Evolutionary conservation across 2,797 vertebrate species (phyloP).

Genomic region (Gila robusta): DNA sequence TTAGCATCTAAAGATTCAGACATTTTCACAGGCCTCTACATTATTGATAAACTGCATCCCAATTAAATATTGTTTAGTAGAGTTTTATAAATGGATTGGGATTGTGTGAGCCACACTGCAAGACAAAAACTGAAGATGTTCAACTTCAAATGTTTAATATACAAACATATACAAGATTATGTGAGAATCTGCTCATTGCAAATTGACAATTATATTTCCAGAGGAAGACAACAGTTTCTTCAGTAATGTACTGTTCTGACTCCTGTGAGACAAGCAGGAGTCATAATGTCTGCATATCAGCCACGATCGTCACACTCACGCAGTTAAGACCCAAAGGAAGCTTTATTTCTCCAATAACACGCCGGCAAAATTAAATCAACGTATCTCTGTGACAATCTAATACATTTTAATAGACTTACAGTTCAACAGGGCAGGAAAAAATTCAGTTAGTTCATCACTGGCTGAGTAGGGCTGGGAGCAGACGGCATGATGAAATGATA

Average conservation of each 20-base stretch:
- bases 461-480: conserved; percentile 1
- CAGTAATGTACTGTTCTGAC: conserved; percentile 37
- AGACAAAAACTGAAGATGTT: not conserved
- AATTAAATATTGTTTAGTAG: not conserved
- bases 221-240: not conserved
- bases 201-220: not conserved
- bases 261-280: conserved; percentile 30
- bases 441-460: conserved; percentile 33
- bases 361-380: conserved; percentile 37
- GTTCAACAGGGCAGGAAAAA: conserved; percentile 21
- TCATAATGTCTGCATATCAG: conserved; percentile 38
- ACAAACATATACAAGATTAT: not conserved
- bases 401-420: conserved; percentile 51
- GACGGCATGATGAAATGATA: not conserved
- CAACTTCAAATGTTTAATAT: not conserved
- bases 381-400: conserved; percentile 39
- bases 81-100: not conserved
- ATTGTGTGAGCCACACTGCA: not conserved
- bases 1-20: not conserved
- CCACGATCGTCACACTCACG: conserved; percentile 7
- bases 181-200: not conserved
- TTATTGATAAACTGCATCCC: not conserved
- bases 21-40: not conserved
- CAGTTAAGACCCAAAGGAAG: conserved; percentile 11
- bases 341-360: conserved; percentile 39